Evolutionary conservation across 2,888 invertebrate species (phyloP), one percentile per base, ranked within the genome.

Genomic region (Aporophyla nigra): DNA sequence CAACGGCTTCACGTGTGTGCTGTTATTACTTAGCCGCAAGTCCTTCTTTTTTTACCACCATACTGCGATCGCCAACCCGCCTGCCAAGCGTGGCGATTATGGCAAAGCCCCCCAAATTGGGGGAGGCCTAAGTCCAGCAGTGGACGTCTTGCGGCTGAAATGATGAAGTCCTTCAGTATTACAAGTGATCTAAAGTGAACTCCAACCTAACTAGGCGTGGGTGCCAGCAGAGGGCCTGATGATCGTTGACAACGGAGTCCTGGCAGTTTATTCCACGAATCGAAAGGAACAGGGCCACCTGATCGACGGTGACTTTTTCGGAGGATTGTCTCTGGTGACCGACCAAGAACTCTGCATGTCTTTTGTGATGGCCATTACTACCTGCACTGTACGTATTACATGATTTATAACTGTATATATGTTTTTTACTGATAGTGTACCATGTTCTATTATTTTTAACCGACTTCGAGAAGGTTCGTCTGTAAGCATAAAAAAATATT

Each of bases 271-370:
- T 70, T 86, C 90, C 0, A 33, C 72, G 0, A 46, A 70, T 6
- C 76, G 85, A 19, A 65, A 77, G 49, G 91, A 92, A 59, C 78
- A 74, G 6, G 91, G 89, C 0, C 92, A 93, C 74, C 78, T 91
- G 6, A 88, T 90, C 1, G 92, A 92, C 49, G 92, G 92, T 0
- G 92, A 92, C 56, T 88, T 86, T 82, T 91, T 90, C 63, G 91
- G 91, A 5, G 91, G 90, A 62, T 70, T 91, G 2, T 90, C 91
- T 0, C 80, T 92, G 5, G 89, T 92, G 10, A 90, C 90, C 1
- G 91, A 92, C 46, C 86, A 85, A 21, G 93, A 91, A 63, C 54
- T 88, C 2, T 84, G 86, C n/a, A 83, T 83, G 76, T 89, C 89
- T 0, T 82, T 80, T 7, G 88, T 92, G 0, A 82, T 91, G 14